Percentiles rank a stretch among this genome's conserved stretches.
These are phyloP conservation scores for Nemopilema nomurai DNA, from an alignment of 30 jellyfish, hydroid and myxozoan genomes.

Conservation along the genomic window DNA sequence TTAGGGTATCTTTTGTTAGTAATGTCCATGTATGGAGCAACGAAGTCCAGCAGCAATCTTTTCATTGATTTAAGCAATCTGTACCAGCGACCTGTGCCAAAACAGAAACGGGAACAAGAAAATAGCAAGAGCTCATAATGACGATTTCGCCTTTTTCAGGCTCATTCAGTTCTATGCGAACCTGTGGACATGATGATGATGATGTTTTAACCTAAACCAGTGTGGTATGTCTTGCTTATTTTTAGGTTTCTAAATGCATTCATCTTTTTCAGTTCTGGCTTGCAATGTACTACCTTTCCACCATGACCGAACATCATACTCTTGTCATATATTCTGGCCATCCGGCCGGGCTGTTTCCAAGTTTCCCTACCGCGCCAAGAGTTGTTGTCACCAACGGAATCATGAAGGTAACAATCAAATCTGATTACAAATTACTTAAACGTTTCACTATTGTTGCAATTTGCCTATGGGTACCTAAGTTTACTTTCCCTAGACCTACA, in stretches of 20 bases:
- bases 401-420: conserved; percentile 36
- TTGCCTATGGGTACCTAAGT: no score
- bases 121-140: no score
- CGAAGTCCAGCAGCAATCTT: neutral
- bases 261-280: conserved; percentile 72
- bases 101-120: no score
- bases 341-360: conserved; percentile 94
- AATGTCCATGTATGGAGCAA: neutral
- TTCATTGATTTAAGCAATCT: neutral
- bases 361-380: conserved; percentile 92
- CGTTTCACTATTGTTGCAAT: no score
- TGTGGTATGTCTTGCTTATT: no score
- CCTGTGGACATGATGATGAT: no score
- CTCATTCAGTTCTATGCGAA: no score
- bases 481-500: no score
- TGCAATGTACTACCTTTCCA: conserved; percentile 88
- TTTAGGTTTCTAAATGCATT: neutral
- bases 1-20: no score
- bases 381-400: conserved; percentile 94
- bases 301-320: conserved; percentile 91
- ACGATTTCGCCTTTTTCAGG: no score
- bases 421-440: no score
- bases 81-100: neutral
- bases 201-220: no score
- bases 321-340: conserved; percentile 91